Evolutionary conservation across 2,113 vertebrate species (phyloP), one percentile per base, ranked within the genome.

Genomic region (Coptodon rendalli): DNA sequence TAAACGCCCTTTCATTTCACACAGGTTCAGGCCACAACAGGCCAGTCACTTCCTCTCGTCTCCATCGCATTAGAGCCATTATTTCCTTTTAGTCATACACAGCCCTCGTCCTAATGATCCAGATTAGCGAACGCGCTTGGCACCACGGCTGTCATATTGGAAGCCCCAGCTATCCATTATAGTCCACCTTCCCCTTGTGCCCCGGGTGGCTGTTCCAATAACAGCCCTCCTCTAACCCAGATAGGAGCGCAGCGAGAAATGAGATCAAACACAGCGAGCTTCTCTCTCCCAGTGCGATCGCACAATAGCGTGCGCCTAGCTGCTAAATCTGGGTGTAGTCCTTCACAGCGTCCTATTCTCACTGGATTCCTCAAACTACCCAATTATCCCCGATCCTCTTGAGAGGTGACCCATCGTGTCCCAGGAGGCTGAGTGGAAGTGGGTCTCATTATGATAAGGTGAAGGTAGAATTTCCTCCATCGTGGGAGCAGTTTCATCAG

Each of bases 381-480:
- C 93, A 97, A 96, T 97, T 97, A 97, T 95, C 90, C 83, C 78
- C 3, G 17, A 61, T 83, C 87, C 91, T 92, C 91, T 14, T 5
- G 94, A 93, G 95, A 90, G 80, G 80, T 56, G 89, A 94, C 93
- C 94, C 86, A 45, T 86, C 31, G 13, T 7, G 82, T 95, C 95
- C 93, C 94, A 53, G 27, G 86, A 80, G 92, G 86, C 56, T 17
- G 71, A 89, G 11, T 93, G 89, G 89, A 97, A 96, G 87, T 95
- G 93, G 96, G 95, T 91, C 95, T 96, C 96, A 94, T 96, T 95
- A 95, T 86, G 87, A 87, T 50, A 57, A 71, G 87, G 85, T 91
- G 87, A 83, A 85, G 90, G 68, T 82, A 88, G 86, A 80, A 78
- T 68, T 86, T 89, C 68, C 90, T 88, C 38, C 22, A 34, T 85